A percentile compares a stretch with the other conserved stretches of the same genome.
These are phyloP conservation scores for Strigamia transsilvanica DNA, from an alignment of 2,888 invertebrate genomes.

Conservation along the genomic window DNA sequence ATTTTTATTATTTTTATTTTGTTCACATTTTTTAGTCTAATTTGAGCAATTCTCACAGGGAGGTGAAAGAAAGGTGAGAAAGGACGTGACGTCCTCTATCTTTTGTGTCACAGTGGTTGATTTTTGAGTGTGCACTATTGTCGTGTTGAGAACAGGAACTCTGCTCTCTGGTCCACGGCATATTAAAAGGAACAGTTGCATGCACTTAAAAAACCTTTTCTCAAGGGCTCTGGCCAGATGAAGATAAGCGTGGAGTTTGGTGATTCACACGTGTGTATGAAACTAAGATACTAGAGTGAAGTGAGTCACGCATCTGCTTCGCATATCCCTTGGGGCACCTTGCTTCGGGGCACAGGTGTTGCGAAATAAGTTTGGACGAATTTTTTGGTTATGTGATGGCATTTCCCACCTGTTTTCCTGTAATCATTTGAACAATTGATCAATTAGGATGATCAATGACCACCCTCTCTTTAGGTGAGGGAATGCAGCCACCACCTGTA, in stretches of 20 bases:
- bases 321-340: not conserved
- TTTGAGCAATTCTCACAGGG: not conserved
- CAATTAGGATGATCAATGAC: slow-evolving; percentile 45
- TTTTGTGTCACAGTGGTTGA: slow-evolving; percentile 49
- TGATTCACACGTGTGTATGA: slow-evolving; percentile 4
- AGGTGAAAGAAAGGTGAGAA: slow-evolving; percentile 22
- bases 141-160: slow-evolving; percentile 39
- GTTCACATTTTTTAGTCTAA: not conserved
- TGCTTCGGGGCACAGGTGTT: slow-evolving; percentile 31
- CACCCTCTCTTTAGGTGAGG: slow-evolving; percentile 11
- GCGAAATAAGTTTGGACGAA: not conserved
- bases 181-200: slow-evolving; percentile 32
- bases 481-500: slow-evolving; percentile 36
- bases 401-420: slow-evolving; percentile 49
- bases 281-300: not conserved
- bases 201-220: slow-evolving; percentile 36
- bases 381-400: slow-evolving; percentile 46
- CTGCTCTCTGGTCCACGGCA: slow-evolving; percentile 43
- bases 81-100: slow-evolving; percentile 28
- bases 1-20: too few relatives aligned
- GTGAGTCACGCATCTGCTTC: slow-evolving; percentile 19
- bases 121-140: slow-evolving; percentile 44
- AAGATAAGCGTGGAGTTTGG: not conserved
- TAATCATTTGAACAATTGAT: slow-evolving; percentile 41
- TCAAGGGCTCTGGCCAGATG: slow-evolving; percentile 23